Percentiles rank a stretch among this genome's conserved stretches.
These are phyloP conservation scores for Megathymus violae DNA, from an alignment of 1,140 invertebrate genomes.

Conservation along the genomic window DNA sequence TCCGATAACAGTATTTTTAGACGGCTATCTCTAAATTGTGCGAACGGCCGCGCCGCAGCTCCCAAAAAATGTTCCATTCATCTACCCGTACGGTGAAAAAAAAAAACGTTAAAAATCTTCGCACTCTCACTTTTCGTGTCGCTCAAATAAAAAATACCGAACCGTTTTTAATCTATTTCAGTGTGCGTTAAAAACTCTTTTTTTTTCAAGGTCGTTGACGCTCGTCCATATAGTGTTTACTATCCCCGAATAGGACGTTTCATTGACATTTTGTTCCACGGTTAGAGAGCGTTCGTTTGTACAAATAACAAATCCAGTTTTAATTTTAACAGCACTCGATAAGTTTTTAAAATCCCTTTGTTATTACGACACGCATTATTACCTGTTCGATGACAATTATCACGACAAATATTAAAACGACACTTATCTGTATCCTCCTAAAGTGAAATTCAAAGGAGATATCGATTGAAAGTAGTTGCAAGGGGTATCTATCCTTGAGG, in stretches of 20 bases:
- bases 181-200: constrained; percentile 52
- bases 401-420: too few species aligned
- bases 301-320: constrained; percentile 28
- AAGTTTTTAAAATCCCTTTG: constrained; percentile 24
- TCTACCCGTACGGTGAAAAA: constrained; percentile 49
- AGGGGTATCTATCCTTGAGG: too few species aligned
- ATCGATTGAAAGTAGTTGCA: too few species aligned
- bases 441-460: too few species aligned
- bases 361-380: too few species aligned
- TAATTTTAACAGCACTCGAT: constrained; percentile 30
- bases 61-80: constrained; percentile 65
- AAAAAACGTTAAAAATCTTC: constrained; percentile 64
- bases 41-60: constrained; percentile 48
- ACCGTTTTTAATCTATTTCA: constrained; percentile 36
- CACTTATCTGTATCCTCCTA: too few species aligned
- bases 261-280: constrained; percentile 32
- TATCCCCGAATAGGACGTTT: constrained; percentile 29
- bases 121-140: constrained; percentile 62
- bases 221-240: constrained; percentile 34
- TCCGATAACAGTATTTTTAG: constrained; percentile 49
- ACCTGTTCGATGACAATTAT: too few species aligned
- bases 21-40: constrained; percentile 59
- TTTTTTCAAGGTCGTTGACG: constrained; percentile 43
- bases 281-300: constrained; percentile 21
- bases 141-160: constrained; percentile 61